Conservation (phyloP, 2,888 invertebrate genomes). For the Punctoribates punctum region DNA sequence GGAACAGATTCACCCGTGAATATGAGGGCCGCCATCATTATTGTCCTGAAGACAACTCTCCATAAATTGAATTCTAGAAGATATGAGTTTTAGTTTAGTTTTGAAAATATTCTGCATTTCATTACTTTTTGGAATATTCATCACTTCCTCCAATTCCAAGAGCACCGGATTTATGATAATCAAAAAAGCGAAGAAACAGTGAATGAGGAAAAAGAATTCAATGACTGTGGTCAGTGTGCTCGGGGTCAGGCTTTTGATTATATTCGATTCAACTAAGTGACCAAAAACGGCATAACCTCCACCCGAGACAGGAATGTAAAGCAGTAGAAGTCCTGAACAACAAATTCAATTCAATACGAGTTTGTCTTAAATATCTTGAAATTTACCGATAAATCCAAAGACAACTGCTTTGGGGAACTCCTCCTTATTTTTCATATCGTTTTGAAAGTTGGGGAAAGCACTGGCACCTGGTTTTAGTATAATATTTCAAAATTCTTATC, state of each 20-base stretch:
- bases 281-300: conserved; percentile 66
- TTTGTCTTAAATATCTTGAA: not conserved
- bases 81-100: no score
- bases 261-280: conserved; percentile 66
- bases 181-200: conserved; percentile 65
- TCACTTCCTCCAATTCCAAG: conserved; percentile 73
- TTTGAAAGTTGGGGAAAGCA: conserved; percentile 78
- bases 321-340: conserved; percentile 57
- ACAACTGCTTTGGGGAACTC: conserved; percentile 69
- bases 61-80: conserved; percentile 33
- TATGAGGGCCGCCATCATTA: not conserved
- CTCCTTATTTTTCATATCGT: conserved; percentile 77
- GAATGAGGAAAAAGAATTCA: conserved; percentile 63
- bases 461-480: conserved; percentile 13
- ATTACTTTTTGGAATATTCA: conserved; percentile 71
- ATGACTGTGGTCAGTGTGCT: conserved; percentile 61
- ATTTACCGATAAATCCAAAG: conserved; percentile 64
- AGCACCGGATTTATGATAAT: conserved; percentile 69
- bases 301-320: conserved; percentile 67
- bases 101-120: no score
- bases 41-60: conserved; percentile 15
- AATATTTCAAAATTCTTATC: no score
- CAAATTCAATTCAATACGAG: not conserved
- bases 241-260: conserved; percentile 64
- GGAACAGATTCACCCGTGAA: conserved; percentile 61